Evolutionary conservation across 2,797 vertebrate species (phyloP).

Genomic region (Hoplostethus atlanticus): DNA sequence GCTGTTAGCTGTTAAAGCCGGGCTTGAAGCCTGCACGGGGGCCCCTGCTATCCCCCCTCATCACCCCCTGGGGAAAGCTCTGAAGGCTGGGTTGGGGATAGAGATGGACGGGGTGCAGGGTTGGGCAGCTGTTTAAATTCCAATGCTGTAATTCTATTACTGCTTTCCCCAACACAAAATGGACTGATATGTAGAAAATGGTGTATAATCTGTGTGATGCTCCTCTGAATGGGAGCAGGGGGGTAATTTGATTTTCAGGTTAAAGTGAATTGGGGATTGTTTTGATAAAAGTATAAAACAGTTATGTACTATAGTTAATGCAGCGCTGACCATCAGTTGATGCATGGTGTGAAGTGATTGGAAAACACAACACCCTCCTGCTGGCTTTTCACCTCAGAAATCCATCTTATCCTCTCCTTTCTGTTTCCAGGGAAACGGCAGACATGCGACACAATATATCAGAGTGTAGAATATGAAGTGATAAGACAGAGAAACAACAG

Average conservation of each 20-base stretch:
- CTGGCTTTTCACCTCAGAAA: conserved; percentile 33
- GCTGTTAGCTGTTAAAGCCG: conserved; percentile 18
- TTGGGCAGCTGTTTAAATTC: conserved; percentile 9
- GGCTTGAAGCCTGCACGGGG: background rate
- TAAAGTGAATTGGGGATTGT: background rate
- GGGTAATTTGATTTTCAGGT: background rate
- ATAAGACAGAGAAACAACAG: conserved; percentile 39
- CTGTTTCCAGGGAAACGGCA: conserved; percentile 77
- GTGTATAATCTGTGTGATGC: background rate
- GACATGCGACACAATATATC: conserved; percentile 46
- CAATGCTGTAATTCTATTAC: background rate
- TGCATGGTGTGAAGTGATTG: conserved; percentile 22
- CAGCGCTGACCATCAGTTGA: background rate
- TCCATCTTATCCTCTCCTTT: conserved; percentile 44
- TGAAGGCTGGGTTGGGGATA: conserved; percentile 10
- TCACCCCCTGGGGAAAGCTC: background rate
- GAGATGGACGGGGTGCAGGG: background rate
- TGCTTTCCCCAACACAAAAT: background rate
- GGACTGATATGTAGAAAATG: background rate
- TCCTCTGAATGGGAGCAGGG: background rate
- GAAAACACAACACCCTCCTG: conserved; percentile 23
- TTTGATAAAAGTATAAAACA: background rate
- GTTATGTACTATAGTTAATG: background rate
- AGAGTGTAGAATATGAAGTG: conserved; percentile 46
- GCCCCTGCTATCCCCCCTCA: conserved; percentile 5